Base-by-base conservation (phyloP, 2,888 invertebrate species). In the Chaitophorus viminalis region DNA sequence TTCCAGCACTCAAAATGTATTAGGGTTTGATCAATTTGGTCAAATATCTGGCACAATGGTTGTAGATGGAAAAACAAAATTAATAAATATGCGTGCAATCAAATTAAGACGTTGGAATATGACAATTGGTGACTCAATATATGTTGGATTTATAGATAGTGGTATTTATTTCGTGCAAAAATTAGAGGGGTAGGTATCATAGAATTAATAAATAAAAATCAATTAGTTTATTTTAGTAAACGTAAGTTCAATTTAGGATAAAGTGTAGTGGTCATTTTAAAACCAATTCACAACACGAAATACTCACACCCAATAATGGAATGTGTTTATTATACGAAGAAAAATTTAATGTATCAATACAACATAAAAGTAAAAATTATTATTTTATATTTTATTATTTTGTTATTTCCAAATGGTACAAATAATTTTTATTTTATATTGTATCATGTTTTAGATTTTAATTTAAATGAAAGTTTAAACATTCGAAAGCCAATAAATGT, bases 1-100 rank as follows among this genome's bases (percentile, higher is more conserved):
- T 85, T 85, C 78, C 74, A 75, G 88, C 11, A 21, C 21, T 65
- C n/a, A 79, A 29, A 39, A 74, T 74, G 29, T 86, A 72, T 72
- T 90, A 90, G 93, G 94, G 81, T 94, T 93, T 91, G 92, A 93
- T 89, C 95, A 95, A 90, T 95, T 93, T 91, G 95, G 95, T 8
- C 92, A 92, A 0, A 90, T 94, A 31, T 92, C 93, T 89, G 95
- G 95, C 0, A 92, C 93, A 31, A 90, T 95, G 88, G 92, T 92
- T 84, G 91, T 93, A 0, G 93, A 92, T 88, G 91, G 92, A 79
- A 91, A 91, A 92, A 36, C 88, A 21, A 91, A 91, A 60, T 89
- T 90, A 29, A 78, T 89, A 25, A 65, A 93, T 89, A 91, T 93
- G 17, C 92, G 94, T 8, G 93, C 94, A 1, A 90, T 93, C 0